Conservation (phyloP, 2,797 vertebrate species). For the Chaenodraco wilsoni region DNA sequence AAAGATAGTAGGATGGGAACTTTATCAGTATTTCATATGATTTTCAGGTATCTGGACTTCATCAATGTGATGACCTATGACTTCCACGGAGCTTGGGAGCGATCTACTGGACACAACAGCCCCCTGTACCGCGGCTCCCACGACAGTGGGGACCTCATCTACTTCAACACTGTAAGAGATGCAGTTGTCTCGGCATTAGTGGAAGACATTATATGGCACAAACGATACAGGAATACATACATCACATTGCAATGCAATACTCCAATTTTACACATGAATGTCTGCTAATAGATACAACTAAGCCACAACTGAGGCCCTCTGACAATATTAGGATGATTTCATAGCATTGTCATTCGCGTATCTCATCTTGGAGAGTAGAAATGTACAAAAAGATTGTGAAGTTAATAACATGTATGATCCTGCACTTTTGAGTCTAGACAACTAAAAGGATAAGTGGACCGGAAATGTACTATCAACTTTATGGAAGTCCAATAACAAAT, state of each 20-base stretch:
- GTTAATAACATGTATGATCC: background rate
- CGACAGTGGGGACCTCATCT: conserved; percentile 75
- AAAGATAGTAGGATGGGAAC: background rate
- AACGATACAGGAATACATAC: background rate
- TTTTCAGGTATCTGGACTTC: conserved; percentile 80
- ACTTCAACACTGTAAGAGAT: conserved; percentile 82
- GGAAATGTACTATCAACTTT: background rate
- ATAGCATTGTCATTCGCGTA: background rate
- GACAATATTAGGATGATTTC: background rate
- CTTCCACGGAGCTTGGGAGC: conserved; percentile 85
- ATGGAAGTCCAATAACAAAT: background rate
- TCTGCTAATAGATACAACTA: background rate
- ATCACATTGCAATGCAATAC: background rate
- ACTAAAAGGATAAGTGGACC: background rate
- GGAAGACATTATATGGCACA: background rate
- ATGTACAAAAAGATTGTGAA: background rate
- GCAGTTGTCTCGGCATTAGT: background rate
- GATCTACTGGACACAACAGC: conserved; percentile 85
- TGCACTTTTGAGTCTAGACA: background rate
- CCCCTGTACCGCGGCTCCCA: conserved; percentile 78
- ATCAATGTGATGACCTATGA: conserved; percentile 87
- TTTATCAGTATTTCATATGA: conserved; percentile 4
- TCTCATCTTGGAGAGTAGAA: background rate
- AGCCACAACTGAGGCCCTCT: background rate
- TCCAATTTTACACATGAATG: background rate